Evolutionary conservation across 2,113 vertebrate species (phyloP).

Genomic region (Nycticryphes semicollaris): DNA sequence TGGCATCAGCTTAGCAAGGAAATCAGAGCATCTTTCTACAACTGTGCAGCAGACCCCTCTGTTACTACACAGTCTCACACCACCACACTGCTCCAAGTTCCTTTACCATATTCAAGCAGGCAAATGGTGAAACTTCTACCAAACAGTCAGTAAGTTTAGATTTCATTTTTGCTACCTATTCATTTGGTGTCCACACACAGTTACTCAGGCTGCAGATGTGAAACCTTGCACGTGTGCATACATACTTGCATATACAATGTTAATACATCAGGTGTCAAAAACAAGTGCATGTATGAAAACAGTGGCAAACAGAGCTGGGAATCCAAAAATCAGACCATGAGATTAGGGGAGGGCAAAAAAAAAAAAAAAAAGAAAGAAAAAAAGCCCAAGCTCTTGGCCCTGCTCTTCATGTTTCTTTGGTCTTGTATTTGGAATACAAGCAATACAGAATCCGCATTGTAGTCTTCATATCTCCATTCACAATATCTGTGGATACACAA

Average conservation of each 20-base stretch:
- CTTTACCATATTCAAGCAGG: background rate
- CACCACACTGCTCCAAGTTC: background rate
- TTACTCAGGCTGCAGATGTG: background rate
- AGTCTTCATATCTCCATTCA: conserved; percentile 79
- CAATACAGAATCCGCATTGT: conserved; percentile 84
- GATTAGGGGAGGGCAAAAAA: background rate
- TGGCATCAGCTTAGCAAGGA: background rate
- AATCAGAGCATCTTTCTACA: background rate
- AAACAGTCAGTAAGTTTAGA: background rate
- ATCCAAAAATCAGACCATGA: background rate
- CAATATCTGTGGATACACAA: conserved; percentile 80
- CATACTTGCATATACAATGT: background rate
- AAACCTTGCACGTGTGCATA: background rate
- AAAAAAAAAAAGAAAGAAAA: too few relatives aligned
- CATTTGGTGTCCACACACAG: background rate
- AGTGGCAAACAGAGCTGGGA: background rate
- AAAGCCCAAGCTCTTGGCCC: background rate
- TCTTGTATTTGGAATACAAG: conserved; percentile 84
- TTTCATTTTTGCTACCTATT: background rate
- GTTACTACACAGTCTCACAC: background rate
- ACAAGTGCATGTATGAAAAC: background rate
- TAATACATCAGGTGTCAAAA: background rate
- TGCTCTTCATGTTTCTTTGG: conserved; percentile 60
- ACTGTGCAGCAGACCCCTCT: background rate
- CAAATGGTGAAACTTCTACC: background rate